Evolutionary conservation across 2,113 vertebrate genomes (phyloP), one percentile per base, ranked within the genome.

Genomic region (Indicator maculatus): DNA sequence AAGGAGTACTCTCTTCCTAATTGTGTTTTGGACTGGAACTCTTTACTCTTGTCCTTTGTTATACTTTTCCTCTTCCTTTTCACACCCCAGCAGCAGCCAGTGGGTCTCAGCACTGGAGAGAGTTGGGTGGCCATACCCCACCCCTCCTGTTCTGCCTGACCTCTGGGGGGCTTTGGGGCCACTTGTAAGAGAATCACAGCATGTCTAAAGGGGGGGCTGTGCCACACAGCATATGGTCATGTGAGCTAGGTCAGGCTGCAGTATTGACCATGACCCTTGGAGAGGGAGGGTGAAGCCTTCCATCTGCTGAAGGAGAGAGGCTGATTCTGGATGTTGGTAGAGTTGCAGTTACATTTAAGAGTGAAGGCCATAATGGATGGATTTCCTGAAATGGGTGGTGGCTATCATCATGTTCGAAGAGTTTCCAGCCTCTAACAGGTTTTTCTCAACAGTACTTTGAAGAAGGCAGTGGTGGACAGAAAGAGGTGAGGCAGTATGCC

Each of bases 31-130:
- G 28, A 78, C 79, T 94, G 6, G 55, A 94, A 96, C 21, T 60
- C 52, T 93, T 82, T 75, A 64, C 70, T 88, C 50, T 83, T 45
- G 27, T 39, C 66, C 72, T 94, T 89, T 95, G 91, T 91, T 82
- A 27, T 28, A 18, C 75, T 94, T 91, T 72, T 3, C 41, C 44
- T 50, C 59, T 95, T 95, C 66, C 95, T 86, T 93, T 90, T 84
- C 86, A 93, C 2, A 6, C 30, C 31, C 58, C 27, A 72, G 72
- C 36, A 77, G 79, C 79, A 79, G 36, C 39, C 58, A 17, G 38
- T 5, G 19, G 3, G 47, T 85, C 61, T 72, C 27, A 3, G 86
- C 0, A 6, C 70, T 58, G 8, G 36, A 7, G 31, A 56, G 44
- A 0, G 0, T 41, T 92, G 91, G 60, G 85, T 81, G 85, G 65